Evolutionary conservation across 1,140 invertebrate species (phyloP), one percentile per base, ranked within the genome.

Genomic region (Cataglyphis hispanica): DNA sequence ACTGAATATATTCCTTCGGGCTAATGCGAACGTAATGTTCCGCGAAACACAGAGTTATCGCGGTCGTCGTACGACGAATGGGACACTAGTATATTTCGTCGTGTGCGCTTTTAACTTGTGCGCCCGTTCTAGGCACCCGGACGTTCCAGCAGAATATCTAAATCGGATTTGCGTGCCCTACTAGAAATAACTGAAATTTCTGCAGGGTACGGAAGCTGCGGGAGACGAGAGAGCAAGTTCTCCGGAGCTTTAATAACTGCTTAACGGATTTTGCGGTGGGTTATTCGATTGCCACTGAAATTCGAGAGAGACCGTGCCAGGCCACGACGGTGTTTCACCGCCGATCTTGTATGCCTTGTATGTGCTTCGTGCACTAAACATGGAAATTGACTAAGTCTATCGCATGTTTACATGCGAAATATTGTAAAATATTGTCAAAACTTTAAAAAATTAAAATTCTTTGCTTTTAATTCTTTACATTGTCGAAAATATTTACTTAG

Each of bases 111-210:
- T 86, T 86, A 37, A 76, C 46, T 53, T 63, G 56, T 22, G n/a
- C 40, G 2, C 58, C 60, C 56, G 80, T 46, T 72, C 53, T 60
- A 72, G 37, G 19, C 67, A 27, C 25, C 43, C 60, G 40, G 19
- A 22, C 53, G 64, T 87, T 77, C n/a, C 72, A 46, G 25, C 22
- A 22, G 64, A 40, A 60, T 87, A 87, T 80, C 46, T 72, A 87
- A 86, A 87, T 86, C 85, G 86, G 67, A 87, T 87, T 88, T 87
- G 53, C 16, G 46, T 74, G n/a, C 58, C 53, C 43, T 74, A 34
- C 69, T 37, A 72, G 64, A 83, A 87, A 87, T 83, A 87, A 87
- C 86, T 70, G 63, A 81, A 80, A 86, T 87, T 80, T 86, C 76
- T 58, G 37, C 63, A 50, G 53, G 56, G 19, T 37, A 43, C 67